Evolutionary conservation across 2,797 vertebrate species (phyloP), one percentile per base, ranked within the genome.

Genomic region (Labroides dimidiatus): DNA sequence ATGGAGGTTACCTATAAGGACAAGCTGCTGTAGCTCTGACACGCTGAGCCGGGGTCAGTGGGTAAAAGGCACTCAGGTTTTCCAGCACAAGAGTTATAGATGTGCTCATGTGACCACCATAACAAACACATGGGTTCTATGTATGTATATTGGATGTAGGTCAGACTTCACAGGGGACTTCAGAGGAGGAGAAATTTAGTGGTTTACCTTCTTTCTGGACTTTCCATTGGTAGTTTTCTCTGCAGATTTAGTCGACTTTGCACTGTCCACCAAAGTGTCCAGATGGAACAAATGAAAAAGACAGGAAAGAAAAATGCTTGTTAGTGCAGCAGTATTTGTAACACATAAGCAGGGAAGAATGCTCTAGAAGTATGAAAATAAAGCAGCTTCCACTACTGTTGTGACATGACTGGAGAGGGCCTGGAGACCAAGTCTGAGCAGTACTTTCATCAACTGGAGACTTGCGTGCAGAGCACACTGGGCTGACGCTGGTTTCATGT

Each of bases 181-280:
- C n/a, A 43, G 6, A 19, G 49, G 24, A 20, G 33, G 17, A 7
- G 33, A 27, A 55, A 49, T 45, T 20, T 0, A 20, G 5, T 7
- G 5, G 53, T 42, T 75, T 88, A 94, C 93, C 93, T 93, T 92
- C 51, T 82, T 89, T 4, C 52, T 63, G 53, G 77, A 43, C 21
- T 87, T 87, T 9, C 54, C 64, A 70, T 82, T 82, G 15, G 69
- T 30, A 4, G 23, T 65, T 52, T 62, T 83, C 64, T 82, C 75
- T 62, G 51, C 23, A 20, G 78, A 68, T 84, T 87, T 92, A 27
- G 60, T 60, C 42, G 80, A 51, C 63, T 91, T 92, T 27, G 49
- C 45, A 59, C 92, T 93, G 70, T 0, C 45, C 30, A 44, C 65
- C 64, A 20, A 13, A 30, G 52, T 10, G 39, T 30, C 44, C 19